phyloP scores from a whole-genome alignment of 2,888 invertebrate species.

The Nephrotoma flavescens region DNA sequence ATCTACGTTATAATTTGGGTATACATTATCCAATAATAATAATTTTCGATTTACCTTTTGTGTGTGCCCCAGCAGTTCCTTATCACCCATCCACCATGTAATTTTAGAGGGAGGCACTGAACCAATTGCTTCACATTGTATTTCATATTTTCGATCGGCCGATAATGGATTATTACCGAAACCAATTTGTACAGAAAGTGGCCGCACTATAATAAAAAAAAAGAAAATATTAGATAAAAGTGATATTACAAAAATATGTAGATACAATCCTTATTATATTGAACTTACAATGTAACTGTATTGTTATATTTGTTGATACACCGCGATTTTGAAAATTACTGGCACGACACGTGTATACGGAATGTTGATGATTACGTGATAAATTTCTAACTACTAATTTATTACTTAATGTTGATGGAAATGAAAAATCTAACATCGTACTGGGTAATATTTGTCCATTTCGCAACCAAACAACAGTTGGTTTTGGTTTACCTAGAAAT shows the following conservation, averaged over 20 bases:
- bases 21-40: too few species aligned
- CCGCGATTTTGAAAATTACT: conserved; percentile 47
- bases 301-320: conserved; percentile 49
- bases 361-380: conserved; percentile 55
- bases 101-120: conserved; percentile 74
- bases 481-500: conserved; percentile 52
- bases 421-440: conserved; percentile 28
- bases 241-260: background rate
- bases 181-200: conserved; percentile 61
- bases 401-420: conserved; percentile 38
- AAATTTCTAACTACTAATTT: conserved; percentile 44
- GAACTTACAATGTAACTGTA: conserved; percentile 62
- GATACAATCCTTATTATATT: background rate
- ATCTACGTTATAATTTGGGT: too few species aligned
- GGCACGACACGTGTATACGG: conserved; percentile 62
- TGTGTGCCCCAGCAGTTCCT: conserved; percentile 38
- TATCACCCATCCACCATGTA: conserved; percentile 71
- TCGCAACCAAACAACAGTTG: conserved; percentile 62
- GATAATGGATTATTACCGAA: conserved; percentile 71
- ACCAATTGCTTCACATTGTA: conserved; percentile 70
- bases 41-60: conserved; percentile 22
- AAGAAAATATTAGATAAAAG: background rate
- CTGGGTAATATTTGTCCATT: conserved; percentile 38
- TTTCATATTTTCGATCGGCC: conserved; percentile 65
- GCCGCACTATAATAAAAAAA: conserved; percentile 47